Evolutionary conservation across 2,113 vertebrate species (phyloP).

Genomic region (Phyllostomus discolor): DNA sequence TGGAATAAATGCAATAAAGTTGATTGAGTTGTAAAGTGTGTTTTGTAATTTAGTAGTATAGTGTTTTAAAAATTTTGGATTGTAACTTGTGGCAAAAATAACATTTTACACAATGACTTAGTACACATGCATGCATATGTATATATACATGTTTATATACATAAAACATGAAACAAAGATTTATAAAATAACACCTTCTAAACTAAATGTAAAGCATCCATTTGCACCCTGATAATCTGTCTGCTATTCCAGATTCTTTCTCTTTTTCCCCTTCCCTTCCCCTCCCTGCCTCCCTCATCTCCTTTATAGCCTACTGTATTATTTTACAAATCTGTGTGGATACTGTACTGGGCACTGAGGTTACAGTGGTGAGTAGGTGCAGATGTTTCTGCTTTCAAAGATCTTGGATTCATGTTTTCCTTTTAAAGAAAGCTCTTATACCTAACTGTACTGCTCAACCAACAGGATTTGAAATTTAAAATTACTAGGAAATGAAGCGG

Average conservation of each 20-base stretch:
- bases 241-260: neutral
- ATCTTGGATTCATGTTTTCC: neutral
- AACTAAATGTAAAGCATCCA: neutral
- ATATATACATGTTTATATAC: neutral
- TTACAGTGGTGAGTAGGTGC: neutral
- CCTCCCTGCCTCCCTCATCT: neutral
- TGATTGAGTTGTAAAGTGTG: neutral
- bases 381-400: neutral
- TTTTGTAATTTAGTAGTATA: conserved; percentile 13
- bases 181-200: neutral
- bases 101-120: neutral
- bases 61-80: conserved; percentile 14
- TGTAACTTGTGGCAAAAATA: conserved; percentile 1
- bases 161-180: neutral
- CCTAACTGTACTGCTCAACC: neutral
- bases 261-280: neutral
- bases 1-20: neutral
- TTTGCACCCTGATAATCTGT: neutral
- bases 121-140: neutral
- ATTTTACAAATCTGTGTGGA: neutral
- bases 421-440: neutral
- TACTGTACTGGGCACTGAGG: neutral
- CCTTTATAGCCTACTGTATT: neutral
- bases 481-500: neutral
- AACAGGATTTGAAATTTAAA: neutral